Conservation (phyloP, 2,797 vertebrate genomes). For the Pelochelys cantorii region DNA sequence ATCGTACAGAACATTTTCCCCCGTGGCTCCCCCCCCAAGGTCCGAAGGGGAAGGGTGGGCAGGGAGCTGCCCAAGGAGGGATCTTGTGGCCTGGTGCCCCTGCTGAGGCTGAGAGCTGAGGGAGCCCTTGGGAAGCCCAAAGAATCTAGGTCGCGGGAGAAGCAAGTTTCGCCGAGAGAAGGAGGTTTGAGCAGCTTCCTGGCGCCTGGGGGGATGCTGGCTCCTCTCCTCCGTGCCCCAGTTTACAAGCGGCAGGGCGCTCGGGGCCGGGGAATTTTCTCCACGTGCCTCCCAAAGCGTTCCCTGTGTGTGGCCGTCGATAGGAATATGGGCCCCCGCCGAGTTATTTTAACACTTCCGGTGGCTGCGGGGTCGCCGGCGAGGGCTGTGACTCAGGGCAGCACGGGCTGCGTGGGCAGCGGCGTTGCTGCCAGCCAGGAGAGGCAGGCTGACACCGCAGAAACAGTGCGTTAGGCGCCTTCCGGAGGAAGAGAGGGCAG, state of each 20-base stretch:
- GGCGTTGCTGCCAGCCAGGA: background rate
- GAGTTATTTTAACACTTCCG: background rate
- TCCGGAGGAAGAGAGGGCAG: background rate
- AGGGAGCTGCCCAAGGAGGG: background rate
- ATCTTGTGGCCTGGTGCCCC: no score
- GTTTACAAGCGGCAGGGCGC: background rate
- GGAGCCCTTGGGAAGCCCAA: rapidly evolving
- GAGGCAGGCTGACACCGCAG: background rate
- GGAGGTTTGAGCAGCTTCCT: rapidly evolving
- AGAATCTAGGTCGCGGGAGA: background rate
- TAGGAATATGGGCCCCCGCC: rapidly evolving
- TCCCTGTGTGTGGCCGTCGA: background rate
- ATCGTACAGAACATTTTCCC: background rate
- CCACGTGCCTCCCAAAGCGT: rapidly evolving
- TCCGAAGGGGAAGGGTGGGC: background rate
- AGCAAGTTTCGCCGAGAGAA: rapidly evolving
- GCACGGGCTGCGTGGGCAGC: background rate
- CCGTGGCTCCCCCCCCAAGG: background rate
- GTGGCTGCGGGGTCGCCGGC: background rate
- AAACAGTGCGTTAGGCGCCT: background rate
- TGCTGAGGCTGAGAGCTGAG: rapidly evolving
- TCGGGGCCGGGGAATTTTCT: background rate
- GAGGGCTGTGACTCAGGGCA: background rate
- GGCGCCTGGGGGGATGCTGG: rapidly evolving
- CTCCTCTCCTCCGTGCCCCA: background rate